These are phyloP conservation scores for Drosophila dives DNA, from an alignment of 2,888 invertebrate species.

Conservation along the genomic window DNA sequence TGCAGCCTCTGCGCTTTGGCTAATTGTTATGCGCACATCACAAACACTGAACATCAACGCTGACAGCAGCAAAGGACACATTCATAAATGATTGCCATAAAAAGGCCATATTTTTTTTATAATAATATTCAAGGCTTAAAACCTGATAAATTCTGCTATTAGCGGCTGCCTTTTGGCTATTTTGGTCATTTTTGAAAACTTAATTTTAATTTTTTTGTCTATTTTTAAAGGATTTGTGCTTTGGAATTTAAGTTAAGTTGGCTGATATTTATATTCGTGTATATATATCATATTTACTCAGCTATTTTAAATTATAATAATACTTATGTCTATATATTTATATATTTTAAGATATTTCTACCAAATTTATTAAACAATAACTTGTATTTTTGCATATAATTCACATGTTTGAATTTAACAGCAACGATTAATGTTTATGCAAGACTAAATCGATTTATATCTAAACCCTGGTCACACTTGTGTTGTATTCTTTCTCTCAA, in stretches of 20 bases:
- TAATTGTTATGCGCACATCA: slow-evolving; percentile 72
- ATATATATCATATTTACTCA: too few species aligned
- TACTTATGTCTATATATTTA: neutral
- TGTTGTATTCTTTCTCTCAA: too few species aligned
- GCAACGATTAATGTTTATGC: too few species aligned
- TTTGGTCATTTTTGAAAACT: too few species aligned
- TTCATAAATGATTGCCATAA: slow-evolving; percentile 29
- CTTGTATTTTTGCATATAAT: neutral
- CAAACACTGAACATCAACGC: slow-evolving; percentile 44
- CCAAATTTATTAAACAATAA: neutral
- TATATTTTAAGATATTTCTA: neutral
- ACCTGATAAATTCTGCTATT: slow-evolving; percentile 4
- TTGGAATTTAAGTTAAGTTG: neutral
- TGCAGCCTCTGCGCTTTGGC: slow-evolving; percentile 59
- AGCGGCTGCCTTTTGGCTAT: neutral
- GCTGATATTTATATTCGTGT: too few species aligned
- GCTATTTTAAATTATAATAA: neutral
- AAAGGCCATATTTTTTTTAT: slow-evolving; percentile 47
- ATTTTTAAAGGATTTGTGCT: neutral
- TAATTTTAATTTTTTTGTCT: too few species aligned
- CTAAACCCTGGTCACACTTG: too few species aligned
- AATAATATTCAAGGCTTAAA: slow-evolving; percentile 24
- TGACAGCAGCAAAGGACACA: slow-evolving; percentile 34
- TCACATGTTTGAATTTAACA: neutral
- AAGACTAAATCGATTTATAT: too few species aligned